Base-by-base conservation (phyloP, 2,113 vertebrate species). In the Phyllostomus hastatus region DNA sequence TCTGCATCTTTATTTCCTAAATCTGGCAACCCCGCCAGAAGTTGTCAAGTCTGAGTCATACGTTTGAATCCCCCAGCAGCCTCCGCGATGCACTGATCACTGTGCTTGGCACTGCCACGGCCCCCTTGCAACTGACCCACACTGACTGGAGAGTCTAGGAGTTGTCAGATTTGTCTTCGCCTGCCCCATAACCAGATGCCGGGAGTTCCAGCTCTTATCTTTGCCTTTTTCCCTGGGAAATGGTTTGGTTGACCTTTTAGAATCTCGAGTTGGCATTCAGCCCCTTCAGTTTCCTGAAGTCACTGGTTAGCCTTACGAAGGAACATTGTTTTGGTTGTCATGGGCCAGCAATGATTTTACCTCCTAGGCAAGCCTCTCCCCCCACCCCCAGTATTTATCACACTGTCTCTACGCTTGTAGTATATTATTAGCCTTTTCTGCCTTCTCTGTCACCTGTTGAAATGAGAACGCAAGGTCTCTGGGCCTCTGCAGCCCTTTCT, bases 371-470 rank as follows among this genome's bases (percentile, higher is more conserved):
- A 98, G 97, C 96, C 82, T 75, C 93, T 54, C 84, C 43, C 73
- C 28, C 43, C 43, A 33, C 28, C 28, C 61, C 28, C 24, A 96
- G 92, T 98, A 98, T 98, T 98, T 98, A 98, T 98, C 94, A 95
- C 97, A 76, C 96, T 1, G 50, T 98, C 97, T 98, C 97, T 35
- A 0, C 97, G 94, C 97, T 98, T 98, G 97, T 95, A 98, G 97
- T 97, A 97, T 98, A 98, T 96, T 98, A 98, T 98, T 98, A 98
- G 98, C 97, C 97, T 98, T 98, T 98, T 98, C 98, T 98, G 98
- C 97, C 97, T 98, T 98, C 98, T 97, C 98, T 98, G 98, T 99
- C 99, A 99, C 99, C 99, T 99, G 99, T 98, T 98, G 99, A 98
- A 99, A 98, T 98, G 98, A 98, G 98, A 98, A 98, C 72, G 98